Percentiles rank a stretch among this genome's conserved stretches.
These are phyloP conservation scores for Poeciliopsis infans DNA, from an alignment of 2,797 vertebrate species.

Conservation along the genomic window DNA sequence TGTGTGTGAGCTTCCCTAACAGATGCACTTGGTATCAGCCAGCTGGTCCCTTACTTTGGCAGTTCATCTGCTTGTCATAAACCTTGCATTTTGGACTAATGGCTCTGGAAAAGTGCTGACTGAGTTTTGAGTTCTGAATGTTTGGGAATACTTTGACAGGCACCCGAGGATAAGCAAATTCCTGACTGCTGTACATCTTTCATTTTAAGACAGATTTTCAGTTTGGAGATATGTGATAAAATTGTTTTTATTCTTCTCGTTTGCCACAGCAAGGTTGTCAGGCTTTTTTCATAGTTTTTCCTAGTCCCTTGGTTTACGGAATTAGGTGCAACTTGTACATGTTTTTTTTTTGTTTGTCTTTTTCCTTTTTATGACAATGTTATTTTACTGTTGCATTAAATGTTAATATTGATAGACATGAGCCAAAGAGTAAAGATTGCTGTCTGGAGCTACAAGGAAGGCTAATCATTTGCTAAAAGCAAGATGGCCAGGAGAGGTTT, in stretches of 20 bases:
- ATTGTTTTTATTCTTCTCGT: neutral
- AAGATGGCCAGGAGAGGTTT: too few relatives aligned
- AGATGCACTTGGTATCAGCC: constrained; percentile 4
- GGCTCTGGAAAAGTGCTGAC: neutral
- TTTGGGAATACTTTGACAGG: neutral
- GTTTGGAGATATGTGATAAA: neutral
- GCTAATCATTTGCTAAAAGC: too few relatives aligned
- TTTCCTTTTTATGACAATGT: too few relatives aligned
- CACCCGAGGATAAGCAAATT: neutral
- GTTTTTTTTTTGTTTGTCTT: too few relatives aligned
- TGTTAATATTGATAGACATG: too few relatives aligned
- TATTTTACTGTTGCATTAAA: too few relatives aligned
- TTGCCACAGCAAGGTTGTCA: too few relatives aligned
- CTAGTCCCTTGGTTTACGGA: too few relatives aligned
- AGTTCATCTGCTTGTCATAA: constrained; percentile 5
- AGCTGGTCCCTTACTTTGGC: constrained; percentile 21
- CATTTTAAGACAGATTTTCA: neutral
- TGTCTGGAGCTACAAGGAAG: too few relatives aligned
- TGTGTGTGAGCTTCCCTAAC: neutral
- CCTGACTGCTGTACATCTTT: neutral
- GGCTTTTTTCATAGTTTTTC: too few relatives aligned
- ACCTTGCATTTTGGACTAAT: constrained; percentile 5
- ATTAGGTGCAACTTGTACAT: too few relatives aligned
- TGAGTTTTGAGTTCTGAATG: neutral
- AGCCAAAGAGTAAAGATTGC: too few relatives aligned